Evolutionary conservation across 2,797 vertebrate genomes (phyloP).

Genomic region (Chiloscyllium punctatum): DNA sequence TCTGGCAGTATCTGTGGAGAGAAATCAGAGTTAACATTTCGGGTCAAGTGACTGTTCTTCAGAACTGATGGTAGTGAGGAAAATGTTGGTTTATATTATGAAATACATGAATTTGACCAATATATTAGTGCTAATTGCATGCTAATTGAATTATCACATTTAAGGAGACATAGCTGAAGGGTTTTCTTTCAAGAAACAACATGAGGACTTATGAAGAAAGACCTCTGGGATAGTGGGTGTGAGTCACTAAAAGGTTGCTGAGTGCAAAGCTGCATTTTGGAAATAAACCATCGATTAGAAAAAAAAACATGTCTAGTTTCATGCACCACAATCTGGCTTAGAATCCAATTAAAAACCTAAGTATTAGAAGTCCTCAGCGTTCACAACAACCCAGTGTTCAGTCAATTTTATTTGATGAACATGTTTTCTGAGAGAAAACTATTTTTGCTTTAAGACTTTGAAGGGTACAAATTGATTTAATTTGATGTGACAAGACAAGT

Average conservation of each 20-base stretch:
- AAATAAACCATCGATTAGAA: not conserved
- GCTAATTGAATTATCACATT: no score
- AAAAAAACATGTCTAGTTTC: not conserved
- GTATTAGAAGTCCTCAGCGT: not conserved
- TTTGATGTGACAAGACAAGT: not conserved
- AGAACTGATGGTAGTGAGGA: no score
- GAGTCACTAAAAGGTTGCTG: not conserved
- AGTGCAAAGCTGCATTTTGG: not conserved
- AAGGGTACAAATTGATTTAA: not conserved
- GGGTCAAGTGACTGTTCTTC: no score
- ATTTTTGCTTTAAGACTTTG: not conserved
- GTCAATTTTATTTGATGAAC: not conserved
- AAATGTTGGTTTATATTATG: no score
- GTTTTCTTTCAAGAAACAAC: no score
- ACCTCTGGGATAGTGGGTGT: no score
- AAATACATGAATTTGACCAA: no score
- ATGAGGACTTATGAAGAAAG: no score
- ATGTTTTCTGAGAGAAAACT: not conserved
- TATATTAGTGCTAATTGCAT: no score
- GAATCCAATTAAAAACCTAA: not conserved
- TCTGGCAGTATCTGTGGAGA: no score
- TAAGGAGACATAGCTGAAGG: no score
- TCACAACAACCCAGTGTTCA: not conserved
- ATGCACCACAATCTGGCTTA: not conserved
- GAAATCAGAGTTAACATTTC: no score